A percentile compares a stretch with the other conserved stretches of the same genome.
Conservation (phyloP, 2,888 invertebrate genomes). For the Pseudococcus jackbeardsleyi region DNA sequence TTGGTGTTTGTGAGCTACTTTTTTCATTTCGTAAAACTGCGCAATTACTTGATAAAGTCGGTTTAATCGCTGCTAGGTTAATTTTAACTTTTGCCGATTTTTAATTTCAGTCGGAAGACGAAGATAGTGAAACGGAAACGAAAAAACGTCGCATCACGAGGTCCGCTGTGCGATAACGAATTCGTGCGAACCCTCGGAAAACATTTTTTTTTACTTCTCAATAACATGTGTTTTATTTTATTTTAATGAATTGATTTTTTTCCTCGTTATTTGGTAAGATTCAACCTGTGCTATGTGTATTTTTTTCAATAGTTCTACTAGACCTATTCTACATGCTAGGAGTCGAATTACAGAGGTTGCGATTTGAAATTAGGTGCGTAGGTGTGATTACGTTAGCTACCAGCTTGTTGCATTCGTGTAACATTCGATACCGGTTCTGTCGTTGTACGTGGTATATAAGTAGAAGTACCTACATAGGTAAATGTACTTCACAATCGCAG, state of each 20-base stretch:
- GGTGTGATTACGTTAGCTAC: no score
- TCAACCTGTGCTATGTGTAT: slow-evolving; percentile 2
- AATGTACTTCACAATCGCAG: no score
- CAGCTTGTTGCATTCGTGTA: no score
- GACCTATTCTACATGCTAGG: not conserved
- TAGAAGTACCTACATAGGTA: no score
- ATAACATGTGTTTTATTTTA: not conserved
- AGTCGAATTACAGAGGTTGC: not conserved
- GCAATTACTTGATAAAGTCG: no score
- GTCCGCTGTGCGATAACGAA: slow-evolving; percentile 36
- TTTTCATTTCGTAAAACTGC: no score
- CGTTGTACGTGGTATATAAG: no score
- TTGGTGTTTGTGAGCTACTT: no score
- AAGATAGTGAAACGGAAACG: slow-evolving; percentile 65
- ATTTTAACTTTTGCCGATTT: not conserved
- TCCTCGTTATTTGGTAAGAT: not conserved
- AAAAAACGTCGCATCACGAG: slow-evolving; percentile 64
- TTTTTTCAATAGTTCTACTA: not conserved
- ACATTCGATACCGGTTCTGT: no score
- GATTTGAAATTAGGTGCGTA: no score
- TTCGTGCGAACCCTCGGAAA: not conserved
- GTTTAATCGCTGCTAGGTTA: no score
- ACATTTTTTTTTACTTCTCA: not conserved
- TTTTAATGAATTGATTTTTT: not conserved
- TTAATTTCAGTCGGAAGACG: slow-evolving; percentile 66